Percentiles rank a stretch among this genome's conserved stretches.
Conservation (phyloP, 2,888 invertebrate genomes). For the Lamellibrachia satsuma region DNA sequence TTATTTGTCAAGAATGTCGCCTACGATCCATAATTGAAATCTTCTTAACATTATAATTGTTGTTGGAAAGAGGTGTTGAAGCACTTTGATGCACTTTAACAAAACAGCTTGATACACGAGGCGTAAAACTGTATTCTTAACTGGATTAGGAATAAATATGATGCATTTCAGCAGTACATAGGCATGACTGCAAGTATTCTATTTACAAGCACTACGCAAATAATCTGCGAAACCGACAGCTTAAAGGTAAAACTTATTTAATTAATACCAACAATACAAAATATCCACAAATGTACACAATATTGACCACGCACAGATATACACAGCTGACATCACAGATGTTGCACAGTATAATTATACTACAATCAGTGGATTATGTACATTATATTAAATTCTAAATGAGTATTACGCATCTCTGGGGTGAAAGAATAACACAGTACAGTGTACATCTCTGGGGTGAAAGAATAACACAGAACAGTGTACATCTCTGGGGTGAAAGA, state of each 20-base stretch:
- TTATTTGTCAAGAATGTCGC: too few relatives aligned
- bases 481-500: slow-evolving; percentile 1
- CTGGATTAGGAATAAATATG: too few relatives aligned
- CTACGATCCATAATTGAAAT: too few relatives aligned
- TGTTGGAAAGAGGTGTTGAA: too few relatives aligned
- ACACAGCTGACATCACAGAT: slow-evolving; percentile 13
- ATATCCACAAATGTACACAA: slow-evolving; percentile 8
- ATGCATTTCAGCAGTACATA: too few relatives aligned
- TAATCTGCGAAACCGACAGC: neutral
- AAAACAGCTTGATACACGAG: too few relatives aligned
- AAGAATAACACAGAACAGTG: neutral
- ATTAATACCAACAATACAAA: slow-evolving; percentile 1
- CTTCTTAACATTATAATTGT: too few relatives aligned
- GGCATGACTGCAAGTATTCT: too few relatives aligned
- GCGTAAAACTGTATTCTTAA: too few relatives aligned
- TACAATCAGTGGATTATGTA: neutral
- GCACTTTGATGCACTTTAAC: too few relatives aligned
- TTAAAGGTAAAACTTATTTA: neutral
- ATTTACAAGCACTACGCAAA: neutral
- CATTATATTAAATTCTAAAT: neutral
- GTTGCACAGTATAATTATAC: neutral
- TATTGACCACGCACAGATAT: neutral
- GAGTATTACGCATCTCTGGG: slow-evolving; percentile 13
- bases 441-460: neutral
- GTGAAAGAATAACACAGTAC: neutral